A percentile compares a stretch with the other conserved stretches of the same genome.
Conservation (phyloP, 1,140 invertebrate species). For the Melitaea cinxia region DNA sequence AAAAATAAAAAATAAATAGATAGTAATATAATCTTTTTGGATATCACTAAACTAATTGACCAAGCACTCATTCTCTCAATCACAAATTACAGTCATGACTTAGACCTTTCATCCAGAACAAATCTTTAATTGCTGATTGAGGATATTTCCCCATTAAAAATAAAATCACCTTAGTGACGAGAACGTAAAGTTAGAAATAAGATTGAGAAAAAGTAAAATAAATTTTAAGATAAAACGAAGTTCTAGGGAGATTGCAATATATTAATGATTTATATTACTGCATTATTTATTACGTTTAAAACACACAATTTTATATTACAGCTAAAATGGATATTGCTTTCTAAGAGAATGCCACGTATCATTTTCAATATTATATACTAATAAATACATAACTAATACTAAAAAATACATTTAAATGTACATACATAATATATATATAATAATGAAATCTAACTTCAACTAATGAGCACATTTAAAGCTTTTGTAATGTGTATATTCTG, state of each 20-base stretch:
- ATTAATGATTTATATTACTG: conserved; percentile 49
- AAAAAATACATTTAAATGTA: not conserved
- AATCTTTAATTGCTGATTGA: no score
- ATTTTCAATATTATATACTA: conserved; percentile 12
- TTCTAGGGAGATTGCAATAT: conserved; percentile 44
- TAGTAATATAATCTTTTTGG: no score
- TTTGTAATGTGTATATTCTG: conserved; percentile 27
- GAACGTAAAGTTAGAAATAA: not conserved
- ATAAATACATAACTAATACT: not conserved
- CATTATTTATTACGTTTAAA: conserved; percentile 51
- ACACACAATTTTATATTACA: conserved; percentile 42
- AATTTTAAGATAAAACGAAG: not conserved
- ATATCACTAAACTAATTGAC: no score
- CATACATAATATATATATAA: conserved; percentile 22
- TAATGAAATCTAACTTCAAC: conserved; percentile 16
- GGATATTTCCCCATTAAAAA: no score
- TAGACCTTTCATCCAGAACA: no score
- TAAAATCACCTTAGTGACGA: no score
- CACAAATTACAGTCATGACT: no score
- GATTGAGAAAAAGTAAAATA: conserved; percentile 10
- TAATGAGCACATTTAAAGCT: conserved; percentile 27
- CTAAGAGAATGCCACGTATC: conserved; percentile 51
- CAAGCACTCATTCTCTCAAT: no score
- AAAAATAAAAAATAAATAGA: not conserved
- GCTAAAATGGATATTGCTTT: conserved; percentile 55